Conservation (phyloP, 2,888 invertebrate species). For the Axea sp. region DNA sequence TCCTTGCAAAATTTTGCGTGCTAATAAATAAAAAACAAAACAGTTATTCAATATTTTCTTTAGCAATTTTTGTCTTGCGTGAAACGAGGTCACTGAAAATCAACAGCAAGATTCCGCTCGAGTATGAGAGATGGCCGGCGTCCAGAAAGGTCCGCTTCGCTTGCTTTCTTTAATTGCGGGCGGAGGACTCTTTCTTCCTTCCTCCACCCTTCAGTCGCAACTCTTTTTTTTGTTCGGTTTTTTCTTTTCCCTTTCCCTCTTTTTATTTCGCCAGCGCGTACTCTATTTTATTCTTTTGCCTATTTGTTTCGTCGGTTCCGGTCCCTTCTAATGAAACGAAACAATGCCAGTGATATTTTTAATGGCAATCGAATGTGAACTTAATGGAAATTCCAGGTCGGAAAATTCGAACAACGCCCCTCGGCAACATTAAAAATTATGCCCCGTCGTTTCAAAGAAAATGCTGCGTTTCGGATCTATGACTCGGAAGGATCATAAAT, state of each 20-base stretch:
- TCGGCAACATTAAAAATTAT: slow-evolving; percentile 44
- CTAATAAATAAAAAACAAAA: no score
- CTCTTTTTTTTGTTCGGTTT: no score
- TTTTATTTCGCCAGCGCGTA: no score
- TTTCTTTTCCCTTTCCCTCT: no score
- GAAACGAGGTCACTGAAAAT: slow-evolving; percentile 40
- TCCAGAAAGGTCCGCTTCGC: slow-evolving; percentile 33
- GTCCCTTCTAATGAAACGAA: slow-evolving; percentile 40
- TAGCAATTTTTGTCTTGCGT: neutral
- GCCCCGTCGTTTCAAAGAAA: slow-evolving; percentile 27
- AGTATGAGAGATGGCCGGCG: slow-evolving; percentile 42
- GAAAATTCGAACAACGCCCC: slow-evolving; percentile 29
- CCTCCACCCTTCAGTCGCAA: no score
- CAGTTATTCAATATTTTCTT: no score
- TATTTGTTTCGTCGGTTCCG: slow-evolving; percentile 15
- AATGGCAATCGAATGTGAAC: slow-evolving; percentile 42
- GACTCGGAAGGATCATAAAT: slow-evolving; percentile 53
- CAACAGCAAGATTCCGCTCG: slow-evolving; percentile 24
- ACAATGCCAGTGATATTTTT: slow-evolving; percentile 35
- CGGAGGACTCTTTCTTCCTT: slow-evolving; percentile 8
- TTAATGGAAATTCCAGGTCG: slow-evolving; percentile 52
- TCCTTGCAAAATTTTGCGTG: no score
- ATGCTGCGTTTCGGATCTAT: slow-evolving; percentile 15
- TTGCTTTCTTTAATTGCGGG: slow-evolving; percentile 44
- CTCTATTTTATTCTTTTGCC: slow-evolving; percentile 13